phyloP scores from a whole-genome alignment of 2,888 invertebrate species.

The Xylota segnis region DNA sequence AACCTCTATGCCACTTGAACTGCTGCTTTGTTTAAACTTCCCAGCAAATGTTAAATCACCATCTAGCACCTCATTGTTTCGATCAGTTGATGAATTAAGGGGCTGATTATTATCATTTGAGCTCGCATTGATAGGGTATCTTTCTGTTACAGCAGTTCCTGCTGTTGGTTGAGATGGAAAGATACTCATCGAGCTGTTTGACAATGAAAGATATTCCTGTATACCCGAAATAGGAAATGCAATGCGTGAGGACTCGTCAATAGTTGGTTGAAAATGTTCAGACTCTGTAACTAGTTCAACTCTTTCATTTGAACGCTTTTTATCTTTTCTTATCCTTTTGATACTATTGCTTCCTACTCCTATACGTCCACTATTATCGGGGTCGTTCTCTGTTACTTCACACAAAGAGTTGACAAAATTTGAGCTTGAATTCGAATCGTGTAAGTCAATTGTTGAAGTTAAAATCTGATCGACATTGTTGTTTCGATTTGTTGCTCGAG shows the following conservation, averaged over 20 bases:
- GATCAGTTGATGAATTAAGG: constrained; percentile 32
- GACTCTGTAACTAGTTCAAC: constrained; percentile 55
- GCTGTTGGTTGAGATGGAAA: constrained; percentile 74
- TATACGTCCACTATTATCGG: constrained; percentile 11
- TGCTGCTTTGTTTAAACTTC: constrained; percentile 80
- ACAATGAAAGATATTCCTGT: constrained; percentile 77
- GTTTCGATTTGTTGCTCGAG: constrained; percentile 31
- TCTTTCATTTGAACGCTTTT: constrained; percentile 77
- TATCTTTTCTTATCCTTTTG: constrained; percentile 80
- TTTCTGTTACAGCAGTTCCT: constrained; percentile 55
- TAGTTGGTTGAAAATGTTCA: constrained; percentile 74
- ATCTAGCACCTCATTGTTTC: constrained; percentile 38
- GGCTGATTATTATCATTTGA: constrained; percentile 50
- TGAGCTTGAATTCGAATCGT: constrained; percentile 82
- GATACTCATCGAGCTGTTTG: constrained; percentile 81
- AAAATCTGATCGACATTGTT: constrained; percentile 47
- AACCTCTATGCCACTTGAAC: constrained; percentile 65
- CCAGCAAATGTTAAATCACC: constrained; percentile 83
- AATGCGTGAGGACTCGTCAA: constrained; percentile 76
- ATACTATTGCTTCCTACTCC: constrained; percentile 44
- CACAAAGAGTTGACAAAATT: constrained; percentile 75
- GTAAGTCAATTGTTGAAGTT: constrained; percentile 80
- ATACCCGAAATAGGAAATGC: constrained; percentile 74
- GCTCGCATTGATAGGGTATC: constrained; percentile 32
- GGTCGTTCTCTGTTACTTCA: constrained; percentile 25